These are phyloP conservation scores for Heliocidaris tuberculata DNA, from an alignment of 35 echinoderm and acorn worm genomes.

Conservation along the genomic window DNA sequence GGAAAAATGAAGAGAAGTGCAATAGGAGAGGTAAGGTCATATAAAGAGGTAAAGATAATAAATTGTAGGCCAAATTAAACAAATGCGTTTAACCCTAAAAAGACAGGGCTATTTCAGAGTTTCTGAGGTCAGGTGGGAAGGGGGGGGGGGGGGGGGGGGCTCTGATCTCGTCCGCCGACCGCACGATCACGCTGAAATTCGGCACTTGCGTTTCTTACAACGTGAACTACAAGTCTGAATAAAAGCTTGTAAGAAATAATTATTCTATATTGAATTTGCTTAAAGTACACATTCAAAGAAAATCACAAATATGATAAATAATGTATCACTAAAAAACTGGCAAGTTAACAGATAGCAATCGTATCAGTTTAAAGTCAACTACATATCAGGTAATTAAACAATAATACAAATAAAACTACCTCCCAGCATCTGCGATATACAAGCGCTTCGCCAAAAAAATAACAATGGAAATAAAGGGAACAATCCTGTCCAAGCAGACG, in stretches of 20 bases:
- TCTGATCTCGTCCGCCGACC: background rate
- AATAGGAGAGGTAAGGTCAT: slow-evolving; percentile 10
- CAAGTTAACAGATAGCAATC: too few relatives aligned
- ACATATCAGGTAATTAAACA: too few relatives aligned
- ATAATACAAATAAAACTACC: too few relatives aligned
- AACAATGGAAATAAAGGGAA: too few relatives aligned
- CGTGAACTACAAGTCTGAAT: background rate
- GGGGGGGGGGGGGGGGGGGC: too few relatives aligned
- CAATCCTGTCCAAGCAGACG: too few relatives aligned
- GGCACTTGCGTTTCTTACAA: slow-evolving; percentile 15
- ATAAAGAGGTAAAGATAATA: slow-evolving; percentile 14
- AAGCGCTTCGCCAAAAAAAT: too few relatives aligned
- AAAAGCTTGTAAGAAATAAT: slow-evolving; percentile 17
- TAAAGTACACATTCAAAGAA: too few relatives aligned
- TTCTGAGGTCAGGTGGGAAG: background rate
- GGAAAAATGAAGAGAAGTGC: background rate
- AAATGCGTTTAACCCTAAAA: background rate
- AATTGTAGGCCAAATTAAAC: slow-evolving; percentile 17
- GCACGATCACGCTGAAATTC: slow-evolving; percentile 30
- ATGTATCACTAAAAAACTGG: too few relatives aligned
- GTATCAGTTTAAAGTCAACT: too few relatives aligned
- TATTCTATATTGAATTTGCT: slow-evolving; percentile 30
- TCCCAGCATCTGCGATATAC: too few relatives aligned
- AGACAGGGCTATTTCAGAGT: background rate
- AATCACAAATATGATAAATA: too few relatives aligned